phyloP scores from a whole-genome alignment of 92 coral and sea anemone species.

The Porites cylindrica region DNA sequence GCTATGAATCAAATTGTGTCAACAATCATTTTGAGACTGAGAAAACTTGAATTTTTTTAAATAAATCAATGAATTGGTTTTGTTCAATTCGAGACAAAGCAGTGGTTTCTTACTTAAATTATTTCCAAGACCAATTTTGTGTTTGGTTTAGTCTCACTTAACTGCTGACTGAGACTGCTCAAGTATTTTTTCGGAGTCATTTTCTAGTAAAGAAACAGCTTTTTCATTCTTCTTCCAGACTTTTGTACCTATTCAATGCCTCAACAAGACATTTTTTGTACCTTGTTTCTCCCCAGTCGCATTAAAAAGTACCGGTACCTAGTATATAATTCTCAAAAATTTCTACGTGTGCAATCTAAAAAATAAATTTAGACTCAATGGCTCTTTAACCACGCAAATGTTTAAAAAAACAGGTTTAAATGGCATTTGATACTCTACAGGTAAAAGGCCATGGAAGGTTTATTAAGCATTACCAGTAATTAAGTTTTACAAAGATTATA shows the following conservation, averaged over 20 bases:
- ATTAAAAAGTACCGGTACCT: too few relatives aligned
- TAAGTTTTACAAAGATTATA: too few relatives aligned
- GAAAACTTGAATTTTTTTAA: constrained; percentile 2
- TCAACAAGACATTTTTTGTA: background rate
- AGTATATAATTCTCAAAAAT: too few relatives aligned
- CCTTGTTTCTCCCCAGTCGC: background rate
- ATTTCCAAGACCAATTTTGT: background rate
- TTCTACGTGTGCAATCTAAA: too few relatives aligned
- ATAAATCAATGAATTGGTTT: background rate
- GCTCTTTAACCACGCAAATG: too few relatives aligned
- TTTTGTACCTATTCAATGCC: background rate
- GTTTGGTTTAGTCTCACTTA: constrained; percentile 9
- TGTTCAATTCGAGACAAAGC: constrained; percentile 3
- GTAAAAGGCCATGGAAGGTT: too few relatives aligned
- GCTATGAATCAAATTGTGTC: constrained; percentile 12
- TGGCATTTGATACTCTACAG: too few relatives aligned
- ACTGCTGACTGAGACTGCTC: constrained; percentile 16
- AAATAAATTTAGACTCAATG: too few relatives aligned
- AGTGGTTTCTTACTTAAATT: background rate
- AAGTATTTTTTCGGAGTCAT: constrained; percentile 18
- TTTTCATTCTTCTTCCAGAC: constrained; percentile 20
- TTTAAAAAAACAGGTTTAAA: too few relatives aligned
- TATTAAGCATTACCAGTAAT: too few relatives aligned
- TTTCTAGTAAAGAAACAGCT: constrained; percentile 8
- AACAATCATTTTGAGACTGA: constrained; percentile 16